Evolutionary conservation across 2,888 invertebrate species (phyloP), one percentile per base, ranked within the genome.

Genomic region (Hypomecis punctinalis): DNA sequence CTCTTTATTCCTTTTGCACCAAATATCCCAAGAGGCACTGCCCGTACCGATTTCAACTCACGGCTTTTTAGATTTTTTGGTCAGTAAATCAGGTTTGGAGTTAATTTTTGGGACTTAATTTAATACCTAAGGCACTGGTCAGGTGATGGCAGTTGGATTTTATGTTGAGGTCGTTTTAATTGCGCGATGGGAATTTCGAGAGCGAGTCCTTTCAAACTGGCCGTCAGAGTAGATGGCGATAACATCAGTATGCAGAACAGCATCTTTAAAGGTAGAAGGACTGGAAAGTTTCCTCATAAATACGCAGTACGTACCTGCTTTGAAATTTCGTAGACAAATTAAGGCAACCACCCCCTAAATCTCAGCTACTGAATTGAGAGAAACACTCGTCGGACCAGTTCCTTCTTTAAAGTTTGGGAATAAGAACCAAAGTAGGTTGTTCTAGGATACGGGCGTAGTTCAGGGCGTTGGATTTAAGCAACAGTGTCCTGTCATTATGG

Each of bases 21-120:
- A 72, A 74, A 73, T 73, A 76, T 76, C 73, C 75, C 72, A 74
- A 75, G 71, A 76, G 69, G 65, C 68, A 70, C 63, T 64, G 61
- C 64, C 66, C 60, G 57, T 45, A 46, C 64, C 54, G 51, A 63
- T 68, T 69, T 61, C 46, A 60, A 55, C 51, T 58, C 48, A 52
- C 40, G 51, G 49, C 67, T 69, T 73, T 76, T 68, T 66, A 66
- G 71, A 73, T 74, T 79, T 52, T 76, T 75, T 67, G 66, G 66
- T 60, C 69, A 71, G 70, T 77, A 75, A 79, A 78, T 79, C 76
- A 75, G 76, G 73, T 76, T 80, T 58, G 54, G 72, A 76, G 77
- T 80, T 71, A 74, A 73, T 78, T 75, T 73, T 68, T 66, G 66
- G 56, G 66, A 61, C 61, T 58, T 63, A 58, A 63, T 63, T 63